These are phyloP conservation scores for Phenganax subtilis DNA, from an alignment of 92 coral and sea anemone genomes.

Conservation along the genomic window DNA sequence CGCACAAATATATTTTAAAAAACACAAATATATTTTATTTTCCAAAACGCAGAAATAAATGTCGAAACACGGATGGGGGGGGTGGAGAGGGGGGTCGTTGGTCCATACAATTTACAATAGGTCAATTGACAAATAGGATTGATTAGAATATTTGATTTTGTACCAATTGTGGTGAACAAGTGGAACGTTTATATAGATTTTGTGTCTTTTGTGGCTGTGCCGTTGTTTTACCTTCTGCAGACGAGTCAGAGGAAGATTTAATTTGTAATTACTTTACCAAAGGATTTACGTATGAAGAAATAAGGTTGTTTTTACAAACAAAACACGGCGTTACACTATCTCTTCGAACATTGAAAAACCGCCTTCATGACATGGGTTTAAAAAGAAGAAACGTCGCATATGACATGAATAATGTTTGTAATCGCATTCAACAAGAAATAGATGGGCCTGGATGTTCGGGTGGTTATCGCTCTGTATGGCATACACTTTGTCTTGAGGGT, in stretches of 20 bases:
- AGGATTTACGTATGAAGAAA: conserved; percentile 1
- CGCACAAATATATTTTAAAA: not conserved
- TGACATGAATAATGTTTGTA: not conserved
- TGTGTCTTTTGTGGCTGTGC: not conserved
- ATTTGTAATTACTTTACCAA: not conserved
- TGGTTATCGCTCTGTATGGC: conserved; percentile 3
- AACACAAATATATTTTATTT: too few relatives aligned
- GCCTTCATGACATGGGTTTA: not conserved
- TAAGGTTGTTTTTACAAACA: not conserved
- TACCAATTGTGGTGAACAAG: not conserved
- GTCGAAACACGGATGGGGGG: too few relatives aligned
- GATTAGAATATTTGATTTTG: not conserved
- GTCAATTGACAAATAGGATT: too few relatives aligned
- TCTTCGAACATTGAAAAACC: conserved; percentile 1
- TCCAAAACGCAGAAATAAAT: too few relatives aligned
- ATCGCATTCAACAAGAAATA: conserved; percentile 1
- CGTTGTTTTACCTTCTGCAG: not conserved
- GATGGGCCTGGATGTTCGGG: conserved; percentile 8
- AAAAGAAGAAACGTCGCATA: not conserved
- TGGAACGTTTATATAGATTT: conserved; percentile 5
- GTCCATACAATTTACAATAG: too few relatives aligned
- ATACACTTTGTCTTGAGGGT: conserved; percentile 5
- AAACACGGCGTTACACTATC: not conserved
- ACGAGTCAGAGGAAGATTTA: not conserved
- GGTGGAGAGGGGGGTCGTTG: too few relatives aligned